Percentiles rank a stretch among this genome's conserved stretches.
phyloP scores from a whole-genome alignment of 2,888 invertebrate genomes.

The Drosophila fulvimacula region DNA sequence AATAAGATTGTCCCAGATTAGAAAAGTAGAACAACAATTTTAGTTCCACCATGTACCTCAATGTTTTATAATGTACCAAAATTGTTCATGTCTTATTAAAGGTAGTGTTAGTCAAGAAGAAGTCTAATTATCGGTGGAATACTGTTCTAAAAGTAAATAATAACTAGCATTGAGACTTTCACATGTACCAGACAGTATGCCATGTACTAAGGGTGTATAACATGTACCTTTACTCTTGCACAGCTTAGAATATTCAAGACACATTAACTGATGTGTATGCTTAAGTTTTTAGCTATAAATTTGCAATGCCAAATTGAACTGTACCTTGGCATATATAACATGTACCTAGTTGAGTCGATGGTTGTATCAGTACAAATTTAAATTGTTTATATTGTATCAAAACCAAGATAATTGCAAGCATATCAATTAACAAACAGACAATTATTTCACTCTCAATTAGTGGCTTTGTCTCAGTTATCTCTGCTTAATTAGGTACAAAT shows the following conservation, averaged over 20 bases:
- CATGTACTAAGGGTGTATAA: not conserved
- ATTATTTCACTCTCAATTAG: not conserved
- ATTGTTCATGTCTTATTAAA: not conserved
- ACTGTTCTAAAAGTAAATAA: not conserved
- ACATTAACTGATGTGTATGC: no score
- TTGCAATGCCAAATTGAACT: not conserved
- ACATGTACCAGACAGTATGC: not conserved
- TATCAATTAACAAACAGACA: not conserved
- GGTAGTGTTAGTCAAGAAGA: not conserved
- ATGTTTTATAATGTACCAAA: not conserved
- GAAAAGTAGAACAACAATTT: no score
- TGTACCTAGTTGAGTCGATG: not conserved
- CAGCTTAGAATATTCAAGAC: not conserved
- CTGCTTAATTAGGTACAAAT: constrained; percentile 1
- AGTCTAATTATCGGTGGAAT: not conserved
- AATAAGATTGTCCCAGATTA: no score
- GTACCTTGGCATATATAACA: not conserved
- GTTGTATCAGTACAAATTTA: not conserved
- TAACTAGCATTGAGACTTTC: not conserved
- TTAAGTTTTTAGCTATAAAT: no score
- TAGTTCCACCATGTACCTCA: not conserved
- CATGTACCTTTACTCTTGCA: not conserved
- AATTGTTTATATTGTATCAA: no score
- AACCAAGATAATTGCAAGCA: not conserved
- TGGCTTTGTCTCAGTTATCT: not conserved